phyloP scores from a whole-genome alignment of 2,888 invertebrate species.

The Allolobophora icterica region DNA sequence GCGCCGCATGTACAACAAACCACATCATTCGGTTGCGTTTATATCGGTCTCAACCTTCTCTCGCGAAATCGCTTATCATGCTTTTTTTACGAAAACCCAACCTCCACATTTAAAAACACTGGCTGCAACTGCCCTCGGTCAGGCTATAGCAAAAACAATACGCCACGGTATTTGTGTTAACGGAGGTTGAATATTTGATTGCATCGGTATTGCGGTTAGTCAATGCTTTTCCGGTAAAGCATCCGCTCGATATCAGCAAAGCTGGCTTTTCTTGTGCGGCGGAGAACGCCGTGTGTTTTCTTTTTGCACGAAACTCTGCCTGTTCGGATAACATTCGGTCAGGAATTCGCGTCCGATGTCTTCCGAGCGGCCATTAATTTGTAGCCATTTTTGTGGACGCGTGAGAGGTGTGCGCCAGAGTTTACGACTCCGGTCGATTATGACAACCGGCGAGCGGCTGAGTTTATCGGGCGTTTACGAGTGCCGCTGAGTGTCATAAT shows the following conservation, averaged over 20 bases:
- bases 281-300: too few species aligned
- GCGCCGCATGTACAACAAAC: neutral
- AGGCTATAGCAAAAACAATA: too few species aligned
- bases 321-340: neutral
- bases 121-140: neutral
- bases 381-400: neutral
- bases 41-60: neutral
- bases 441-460: constrained; percentile 4
- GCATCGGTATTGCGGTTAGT: neutral
- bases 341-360: neutral
- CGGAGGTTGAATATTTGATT: neutral
- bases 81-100: neutral
- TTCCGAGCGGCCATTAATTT: constrained; percentile 11
- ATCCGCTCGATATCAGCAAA: neutral
- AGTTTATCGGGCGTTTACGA: constrained; percentile 17
- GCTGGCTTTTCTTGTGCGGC: neutral
- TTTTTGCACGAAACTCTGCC: neutral
- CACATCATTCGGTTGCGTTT: neutral
- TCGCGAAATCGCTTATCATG: neutral
- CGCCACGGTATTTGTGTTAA: too few species aligned
- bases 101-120: neutral
- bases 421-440: constrained; percentile 11
- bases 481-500: neutral
- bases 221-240: too few species aligned
- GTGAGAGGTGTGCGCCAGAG: neutral